phyloP scores from a whole-genome alignment of 2,113 vertebrate species.

The Piaya cayana region DNA sequence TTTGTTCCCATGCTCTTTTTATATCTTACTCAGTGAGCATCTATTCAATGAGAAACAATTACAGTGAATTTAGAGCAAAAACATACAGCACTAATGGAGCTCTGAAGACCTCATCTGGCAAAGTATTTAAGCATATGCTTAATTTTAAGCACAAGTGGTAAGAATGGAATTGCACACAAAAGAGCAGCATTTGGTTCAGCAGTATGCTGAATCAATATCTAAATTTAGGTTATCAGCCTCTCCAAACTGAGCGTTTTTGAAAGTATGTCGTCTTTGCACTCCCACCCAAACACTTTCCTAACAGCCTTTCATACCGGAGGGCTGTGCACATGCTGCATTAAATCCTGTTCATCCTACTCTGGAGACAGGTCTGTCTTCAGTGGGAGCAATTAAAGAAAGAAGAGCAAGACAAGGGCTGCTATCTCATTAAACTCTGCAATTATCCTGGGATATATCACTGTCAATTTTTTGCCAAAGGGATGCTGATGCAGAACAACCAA shows the following conservation, averaged over 20 bases:
- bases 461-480: background rate
- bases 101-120: conserved; percentile 51
- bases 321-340: background rate
- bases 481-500: background rate
- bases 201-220: background rate
- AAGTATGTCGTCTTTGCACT: background rate
- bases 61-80: conserved; percentile 64
- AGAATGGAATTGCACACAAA: background rate
- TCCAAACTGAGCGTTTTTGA: background rate
- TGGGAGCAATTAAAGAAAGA: conserved; percentile 2
- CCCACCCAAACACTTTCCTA: background rate
- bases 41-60: conserved; percentile 64
- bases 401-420: background rate
- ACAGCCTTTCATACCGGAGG: background rate
- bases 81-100: conserved; percentile 44
- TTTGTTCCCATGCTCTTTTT: conserved; percentile 66
- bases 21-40: conserved; percentile 55
- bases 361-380: background rate
- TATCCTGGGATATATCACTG: background rate
- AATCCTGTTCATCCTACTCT: background rate
- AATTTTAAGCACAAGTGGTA: conserved; percentile 55
- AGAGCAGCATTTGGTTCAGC: background rate
- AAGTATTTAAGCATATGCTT: conserved; percentile 44
- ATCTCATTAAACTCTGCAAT: conserved; percentile 1
- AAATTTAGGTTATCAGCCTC: background rate